These are phyloP conservation scores for Brachylomia viminalis DNA, from an alignment of 2,888 invertebrate genomes.

Conservation along the genomic window DNA sequence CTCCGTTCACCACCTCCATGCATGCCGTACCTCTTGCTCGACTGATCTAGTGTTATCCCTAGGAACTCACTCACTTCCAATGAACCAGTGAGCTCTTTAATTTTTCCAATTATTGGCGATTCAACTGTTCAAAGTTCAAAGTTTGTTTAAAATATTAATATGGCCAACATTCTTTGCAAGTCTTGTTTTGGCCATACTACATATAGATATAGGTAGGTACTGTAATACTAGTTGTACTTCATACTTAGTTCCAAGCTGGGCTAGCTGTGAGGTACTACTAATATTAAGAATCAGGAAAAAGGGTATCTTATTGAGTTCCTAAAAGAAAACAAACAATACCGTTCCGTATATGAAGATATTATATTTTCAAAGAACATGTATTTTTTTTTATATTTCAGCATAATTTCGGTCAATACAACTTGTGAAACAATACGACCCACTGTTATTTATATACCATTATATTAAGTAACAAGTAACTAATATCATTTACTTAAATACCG, in stretches of 20 bases:
- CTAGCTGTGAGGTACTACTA: not conserved
- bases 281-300: not conserved
- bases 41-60: too few species aligned
- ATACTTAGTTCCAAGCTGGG: too few species aligned
- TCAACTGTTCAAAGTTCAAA: not conserved
- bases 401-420: conserved; percentile 88
- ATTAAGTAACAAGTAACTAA: conserved; percentile 89
- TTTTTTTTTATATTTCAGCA: conserved; percentile 86
- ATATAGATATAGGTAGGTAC: too few species aligned
- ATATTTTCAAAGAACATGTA: conserved; percentile 90
- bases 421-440: conserved; percentile 87
- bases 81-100: not conserved
- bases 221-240: not conserved
- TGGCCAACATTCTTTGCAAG: not conserved
- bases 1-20: not conserved
- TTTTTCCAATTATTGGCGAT: not conserved
- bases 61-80: not conserved
- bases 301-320: not conserved
- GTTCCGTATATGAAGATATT: conserved; percentile 89
- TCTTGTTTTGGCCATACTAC: not conserved
- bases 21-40: not conserved
- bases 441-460: conserved; percentile 82
- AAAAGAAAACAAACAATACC: conserved; percentile 77
- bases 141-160: not conserved
- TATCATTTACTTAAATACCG: conserved; percentile 80